Evolutionary conservation across 2,113 vertebrate species (phyloP).

Genomic region (Orthonyx spaldingii): DNA sequence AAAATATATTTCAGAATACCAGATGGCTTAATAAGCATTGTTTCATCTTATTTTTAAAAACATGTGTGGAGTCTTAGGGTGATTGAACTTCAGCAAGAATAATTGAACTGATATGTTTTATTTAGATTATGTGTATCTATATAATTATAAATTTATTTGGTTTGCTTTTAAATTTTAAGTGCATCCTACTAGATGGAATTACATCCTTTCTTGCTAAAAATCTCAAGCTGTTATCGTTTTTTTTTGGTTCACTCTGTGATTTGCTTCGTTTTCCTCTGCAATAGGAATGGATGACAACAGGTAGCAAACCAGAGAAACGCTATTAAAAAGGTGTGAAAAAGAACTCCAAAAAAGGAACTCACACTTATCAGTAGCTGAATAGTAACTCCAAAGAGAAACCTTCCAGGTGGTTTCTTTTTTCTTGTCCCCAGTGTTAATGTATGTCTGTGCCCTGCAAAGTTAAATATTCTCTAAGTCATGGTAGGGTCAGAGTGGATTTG

Average conservation of each 20-base stretch:
- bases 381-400: neutral
- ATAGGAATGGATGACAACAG: neutral
- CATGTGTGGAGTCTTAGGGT: neutral
- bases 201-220: neutral
- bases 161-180: constrained; percentile 14
- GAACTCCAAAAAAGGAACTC: neutral
- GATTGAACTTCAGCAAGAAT: neutral
- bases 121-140: neutral
- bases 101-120: neutral
- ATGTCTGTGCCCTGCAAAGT: neutral
- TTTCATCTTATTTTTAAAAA: neutral
- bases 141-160: neutral
- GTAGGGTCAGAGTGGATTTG: neutral
- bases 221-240: neutral
- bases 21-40: neutral
- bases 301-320: neutral
- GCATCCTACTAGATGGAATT: neutral
- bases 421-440: neutral
- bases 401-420: neutral
- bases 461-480: neutral
- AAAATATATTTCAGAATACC: neutral
- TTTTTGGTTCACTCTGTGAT: neutral
- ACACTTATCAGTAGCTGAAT: neutral
- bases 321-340: neutral
- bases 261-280: neutral